Evolutionary conservation across 1,140 invertebrate species (phyloP).

Genomic region (Meteorus sp.): DNA sequence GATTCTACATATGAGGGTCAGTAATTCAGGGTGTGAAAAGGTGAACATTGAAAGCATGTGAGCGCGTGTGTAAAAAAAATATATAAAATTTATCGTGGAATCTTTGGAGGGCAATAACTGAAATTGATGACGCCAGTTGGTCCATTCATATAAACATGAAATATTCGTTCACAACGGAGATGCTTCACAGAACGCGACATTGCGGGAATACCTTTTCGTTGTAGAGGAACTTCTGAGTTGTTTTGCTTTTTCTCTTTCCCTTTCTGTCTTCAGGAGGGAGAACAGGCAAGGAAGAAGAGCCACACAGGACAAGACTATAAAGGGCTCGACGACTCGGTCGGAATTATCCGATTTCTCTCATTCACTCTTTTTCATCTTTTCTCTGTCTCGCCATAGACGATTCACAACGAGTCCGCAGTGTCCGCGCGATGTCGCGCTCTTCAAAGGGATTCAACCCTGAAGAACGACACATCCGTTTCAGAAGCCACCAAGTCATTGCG

Average conservation of each 20-base stretch:
- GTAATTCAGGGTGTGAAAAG: too few species aligned
- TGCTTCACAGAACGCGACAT: conserved; percentile 20
- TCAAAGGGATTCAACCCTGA: conserved; percentile 20
- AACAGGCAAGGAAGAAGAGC: too few species aligned
- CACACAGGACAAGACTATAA: conserved; percentile 27
- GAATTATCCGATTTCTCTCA: conserved; percentile 29
- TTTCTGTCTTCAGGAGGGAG: neutral
- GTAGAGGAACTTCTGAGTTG: conserved; percentile 4
- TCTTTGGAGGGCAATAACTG: neutral
- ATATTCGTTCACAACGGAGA: too few species aligned
- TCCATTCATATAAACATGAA: too few species aligned
- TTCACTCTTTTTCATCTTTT: conserved; percentile 6
- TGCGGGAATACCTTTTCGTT: conserved; percentile 25
- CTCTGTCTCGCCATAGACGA: neutral
- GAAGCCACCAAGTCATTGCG: neutral
- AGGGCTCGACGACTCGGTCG: conserved; percentile 22
- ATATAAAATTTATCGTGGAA: too few species aligned
- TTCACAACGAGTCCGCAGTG: conserved; percentile 1
- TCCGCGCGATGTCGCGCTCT: conserved; percentile 19
- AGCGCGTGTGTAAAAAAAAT: too few species aligned
- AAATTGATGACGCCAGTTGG: neutral
- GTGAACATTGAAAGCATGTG: too few species aligned
- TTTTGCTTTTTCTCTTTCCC: conserved; percentile 8
- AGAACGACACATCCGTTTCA: conserved; percentile 24
- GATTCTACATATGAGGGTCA: neutral